Conservation (phyloP, 1,140 invertebrate genomes). For the fruit fly (Drosophila melanogaster) region Release_6_plus_ISO1_MT NT_033777.3:24392001-24392500, state of each 20-base stretch:
- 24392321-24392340: conserved; percentile 41
- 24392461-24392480: background rate
- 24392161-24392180: conserved; percentile 35
- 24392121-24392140: background rate
- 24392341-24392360: conserved; percentile 7
- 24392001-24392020: background rate
- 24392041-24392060: background rate
- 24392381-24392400: too few relatives aligned
- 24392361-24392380: background rate
- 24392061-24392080: background rate
- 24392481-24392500: background rate
- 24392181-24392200: conserved; percentile 26
- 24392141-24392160: background rate
- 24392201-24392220: conserved; percentile 29
- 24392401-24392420: background rate
- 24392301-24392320: conserved; percentile 57
- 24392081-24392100: background rate
- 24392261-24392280: conserved; percentile 51
- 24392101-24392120: conserved; percentile 1
- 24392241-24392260: conserved; percentile 57
- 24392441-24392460: background rate
- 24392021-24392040: background rate
- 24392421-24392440: background rate
- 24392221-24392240: conserved; percentile 33
- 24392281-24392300: conserved; percentile 69